Base-by-base conservation (phyloP, 2,113 vertebrate genomes). In the Nothocercus nigrocapillus region DNA sequence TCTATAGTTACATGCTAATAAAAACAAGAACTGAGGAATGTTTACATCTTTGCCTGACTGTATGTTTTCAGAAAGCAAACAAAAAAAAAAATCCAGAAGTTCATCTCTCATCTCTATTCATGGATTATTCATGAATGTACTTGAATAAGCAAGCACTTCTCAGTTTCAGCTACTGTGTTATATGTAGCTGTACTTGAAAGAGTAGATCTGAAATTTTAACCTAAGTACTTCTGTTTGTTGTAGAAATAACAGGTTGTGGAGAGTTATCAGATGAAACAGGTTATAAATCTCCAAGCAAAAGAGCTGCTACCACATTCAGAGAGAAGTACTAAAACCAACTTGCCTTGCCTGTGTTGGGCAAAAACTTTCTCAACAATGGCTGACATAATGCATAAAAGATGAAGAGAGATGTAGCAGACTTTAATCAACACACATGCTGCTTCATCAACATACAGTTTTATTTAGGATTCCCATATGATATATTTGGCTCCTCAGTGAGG, bases 1-100 rank as follows among this genome's bases (percentile, higher is more conserved):
- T 93, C 89, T 78, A 49, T 83, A 96, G 95, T 96, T 94, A 92
- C 72, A 86, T 81, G 81, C 58, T 95, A 88, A 85, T 95, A 94
- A 95, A 96, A 90, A 76, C 69, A 88, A 83, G 62, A 95, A 96
- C 75, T 86, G 75, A 83, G 90, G 72, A 91, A 89, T 85, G 72
- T 96, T 97, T 96, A 90, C 78, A 38, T 93, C 78, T 94, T 95
- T 79, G 78, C 38, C 12, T 49, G 96, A 74, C 25, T 0, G 1
- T 24, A 54, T 18, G 51, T 93, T 93, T 89, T 89, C 89, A 73
- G 62, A 90, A 87, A 91, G 63, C 72, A 94, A 94, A 78, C 30
- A 88, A 96, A 96, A 49, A 96, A 49, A 44, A 69, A 86, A 83
- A 85, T 77, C 68, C 88, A 87, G 69, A 49, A 70, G 27, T 93